Evolutionary conservation across 92 coral and sea anemone species (phyloP), one percentile per base, ranked within the genome.

Genomic region (Plumapathes pennacea): DNA sequence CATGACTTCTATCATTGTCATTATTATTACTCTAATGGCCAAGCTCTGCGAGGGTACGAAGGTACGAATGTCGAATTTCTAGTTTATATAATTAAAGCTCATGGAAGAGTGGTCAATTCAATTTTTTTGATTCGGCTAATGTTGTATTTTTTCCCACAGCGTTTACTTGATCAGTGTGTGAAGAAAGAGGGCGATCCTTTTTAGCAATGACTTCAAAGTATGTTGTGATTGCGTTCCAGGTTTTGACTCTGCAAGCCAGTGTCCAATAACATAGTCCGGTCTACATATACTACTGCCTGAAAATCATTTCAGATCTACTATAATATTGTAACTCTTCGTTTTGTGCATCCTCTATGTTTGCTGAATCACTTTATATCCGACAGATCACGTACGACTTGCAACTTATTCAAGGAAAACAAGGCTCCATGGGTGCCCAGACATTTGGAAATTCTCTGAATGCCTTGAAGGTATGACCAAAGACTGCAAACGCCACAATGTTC

Each of bases 161-260:
- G 89, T 54, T 62, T 87, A 14, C 63, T 87, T 26, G 96, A 87
- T 50, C 82, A 76, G 23, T 87, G 96, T 41, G 52, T 87, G 19
- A 81, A 85, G 25, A 63, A 72, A 19, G 83, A 83, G 33, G 96
- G 96, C 6, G 86, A 87, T 21, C 72, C 85, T 20, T 51, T n/a
- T 64, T 27, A 87, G 84, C 45, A 63, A 77, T 44, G 90, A 83
- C 44, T 87, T 71, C 60, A 87, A 87, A 83, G 96, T 82, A 67
- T 29, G 36, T 32, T 12, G 10, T 5, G 0, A 5, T n/a, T n/a
- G n/a, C n/a, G n/a, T n/a, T n/a, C n/a, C n/a, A n/a, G n/a, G n/a
- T n/a, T n/a, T n/a, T n/a, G n/a, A n/a, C n/a, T n/a, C n/a, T n/a
- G n/a, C n/a, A n/a, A n/a, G n/a, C n/a, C n/a, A n/a, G n/a, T n/a